Percentiles rank a stretch among this genome's conserved stretches.
phyloP scores from a whole-genome alignment of 2,113 vertebrate species.

The Neogale vison region DNA sequence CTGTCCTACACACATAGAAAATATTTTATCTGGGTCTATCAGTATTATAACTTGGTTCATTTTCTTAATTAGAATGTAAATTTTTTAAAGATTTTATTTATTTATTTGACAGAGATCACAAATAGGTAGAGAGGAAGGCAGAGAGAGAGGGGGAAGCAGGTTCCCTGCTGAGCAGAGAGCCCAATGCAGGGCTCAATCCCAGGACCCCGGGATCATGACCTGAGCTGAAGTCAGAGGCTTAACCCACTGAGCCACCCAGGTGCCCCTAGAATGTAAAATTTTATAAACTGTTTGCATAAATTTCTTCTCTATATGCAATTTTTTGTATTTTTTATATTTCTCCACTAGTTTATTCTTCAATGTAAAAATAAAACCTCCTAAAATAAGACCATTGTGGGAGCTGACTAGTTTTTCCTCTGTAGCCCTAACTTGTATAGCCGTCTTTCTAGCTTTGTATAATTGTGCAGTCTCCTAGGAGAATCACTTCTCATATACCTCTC shows the following conservation, averaged over 20 bases:
- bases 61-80: slow-evolving; percentile 14
- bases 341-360: not conserved
- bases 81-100: not conserved
- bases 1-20: not conserved
- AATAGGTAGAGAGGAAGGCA: no score
- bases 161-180: no score
- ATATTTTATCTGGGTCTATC: not conserved
- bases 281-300: not conserved
- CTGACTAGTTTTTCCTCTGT: not conserved
- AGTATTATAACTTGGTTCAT: not conserved
- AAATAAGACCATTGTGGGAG: not conserved
- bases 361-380: not conserved
- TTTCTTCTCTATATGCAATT: not conserved
- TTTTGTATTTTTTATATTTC: not conserved
- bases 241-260: no score
- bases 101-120: no score
- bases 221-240: no score
- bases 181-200: no score
- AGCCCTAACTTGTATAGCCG: not conserved
- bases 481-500: not conserved
- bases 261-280: not conserved
- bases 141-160: no score
- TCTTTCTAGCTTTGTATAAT: not conserved
- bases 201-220: no score
- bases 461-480: not conserved